These are phyloP conservation scores for Daboia siamensis DNA, from an alignment of 2,113 vertebrate genomes.

Conservation along the genomic window DNA sequence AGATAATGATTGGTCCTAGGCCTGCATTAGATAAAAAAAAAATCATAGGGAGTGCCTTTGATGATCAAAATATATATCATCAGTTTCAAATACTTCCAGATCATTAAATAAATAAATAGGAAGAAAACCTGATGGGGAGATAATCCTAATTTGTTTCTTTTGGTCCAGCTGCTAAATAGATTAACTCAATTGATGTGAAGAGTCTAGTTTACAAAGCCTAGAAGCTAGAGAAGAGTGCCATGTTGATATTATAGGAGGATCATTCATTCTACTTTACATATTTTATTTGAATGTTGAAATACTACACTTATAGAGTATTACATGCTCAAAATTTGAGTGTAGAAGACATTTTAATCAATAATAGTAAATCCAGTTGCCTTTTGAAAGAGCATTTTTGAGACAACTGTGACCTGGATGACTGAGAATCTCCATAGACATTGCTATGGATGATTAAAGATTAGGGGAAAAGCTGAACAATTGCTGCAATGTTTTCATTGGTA, in stretches of 20 bases:
- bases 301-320: not conserved
- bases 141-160: not conserved
- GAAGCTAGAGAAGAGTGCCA: not conserved
- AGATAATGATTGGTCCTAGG: not conserved
- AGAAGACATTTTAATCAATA: not conserved
- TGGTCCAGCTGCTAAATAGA: not conserved
- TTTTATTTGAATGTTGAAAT: not conserved
- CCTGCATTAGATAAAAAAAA: not conserved
- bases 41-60: not conserved
- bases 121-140: not conserved
- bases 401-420: not conserved
- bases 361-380: not conserved
- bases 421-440: not conserved
- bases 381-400: not conserved
- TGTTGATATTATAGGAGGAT: not conserved
- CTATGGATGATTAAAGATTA: slow-evolving; percentile 3
- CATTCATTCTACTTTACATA: not conserved
- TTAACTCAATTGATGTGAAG: not conserved
- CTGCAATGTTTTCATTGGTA: not conserved
- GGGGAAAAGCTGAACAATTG: not conserved
- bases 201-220: not conserved
- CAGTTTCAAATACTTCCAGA: not conserved
- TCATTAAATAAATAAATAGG: not conserved
- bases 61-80: no score
- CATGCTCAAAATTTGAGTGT: not conserved